These are phyloP conservation scores for Tiliqua scincoides DNA, from an alignment of 2,113 vertebrate species.

Conservation along the genomic window DNA sequence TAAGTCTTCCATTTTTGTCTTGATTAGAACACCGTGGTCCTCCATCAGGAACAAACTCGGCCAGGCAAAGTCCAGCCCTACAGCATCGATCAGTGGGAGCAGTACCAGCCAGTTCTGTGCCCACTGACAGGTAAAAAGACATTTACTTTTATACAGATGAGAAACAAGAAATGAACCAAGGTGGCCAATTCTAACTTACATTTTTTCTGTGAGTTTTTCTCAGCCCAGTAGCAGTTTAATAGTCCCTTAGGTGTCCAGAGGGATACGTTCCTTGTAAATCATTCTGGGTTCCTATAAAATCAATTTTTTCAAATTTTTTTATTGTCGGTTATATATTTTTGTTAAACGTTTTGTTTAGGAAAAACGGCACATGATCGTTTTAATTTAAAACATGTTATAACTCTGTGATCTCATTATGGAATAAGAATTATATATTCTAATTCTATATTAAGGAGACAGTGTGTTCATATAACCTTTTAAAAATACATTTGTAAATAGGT, in stretches of 20 bases:
- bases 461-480: too few species aligned
- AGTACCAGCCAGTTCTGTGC: conserved; percentile 69
- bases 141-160: conserved; percentile 47
- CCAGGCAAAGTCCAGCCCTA: conserved; percentile 89
- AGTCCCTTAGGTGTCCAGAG: neutral
- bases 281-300: neutral
- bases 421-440: too few species aligned
- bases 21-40: conserved; percentile 86
- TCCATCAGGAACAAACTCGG: conserved; percentile 91
- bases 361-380: too few species aligned
- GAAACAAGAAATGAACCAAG: neutral
- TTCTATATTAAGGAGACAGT: too few species aligned
- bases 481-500: too few species aligned
- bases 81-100: conserved; percentile 87
- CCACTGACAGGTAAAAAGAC: conserved; percentile 70
- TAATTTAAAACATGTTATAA: too few species aligned
- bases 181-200: neutral
- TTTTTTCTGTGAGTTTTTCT: neutral
- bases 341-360: too few species aligned
- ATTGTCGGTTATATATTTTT: too few species aligned
- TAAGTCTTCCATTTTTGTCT: conserved; percentile 37
- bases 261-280: neutral
- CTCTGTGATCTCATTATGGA: too few species aligned
- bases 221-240: neutral
- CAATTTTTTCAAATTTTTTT: too few species aligned